These are phyloP conservation scores for Dipodomys spectabilis DNA, from an alignment of 2,113 vertebrate species.

Conservation along the genomic window DNA sequence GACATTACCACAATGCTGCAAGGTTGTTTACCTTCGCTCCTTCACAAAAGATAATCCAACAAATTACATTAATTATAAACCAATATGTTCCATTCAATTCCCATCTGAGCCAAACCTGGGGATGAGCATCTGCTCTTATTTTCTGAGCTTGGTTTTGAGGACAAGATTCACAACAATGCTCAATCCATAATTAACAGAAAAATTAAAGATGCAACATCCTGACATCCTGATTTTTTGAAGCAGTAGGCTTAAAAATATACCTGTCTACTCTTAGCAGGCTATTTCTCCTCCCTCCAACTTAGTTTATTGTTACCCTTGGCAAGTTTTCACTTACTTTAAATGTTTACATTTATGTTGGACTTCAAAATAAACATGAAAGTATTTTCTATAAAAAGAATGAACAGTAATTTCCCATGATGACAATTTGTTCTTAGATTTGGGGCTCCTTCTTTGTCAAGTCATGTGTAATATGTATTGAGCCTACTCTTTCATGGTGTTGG, in stretches of 20 bases:
- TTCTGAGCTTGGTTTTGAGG: slow-evolving; percentile 91
- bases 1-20: slow-evolving; percentile 87
- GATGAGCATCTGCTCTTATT: slow-evolving; percentile 96
- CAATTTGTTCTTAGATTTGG: slow-evolving; percentile 67
- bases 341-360: slow-evolving; percentile 86
- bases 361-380: slow-evolving; percentile 87
- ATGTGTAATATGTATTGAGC: slow-evolving; percentile 81
- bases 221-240: slow-evolving; percentile 87
- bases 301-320: slow-evolving; percentile 86
- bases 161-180: slow-evolving; percentile 93
- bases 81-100: slow-evolving; percentile 97
- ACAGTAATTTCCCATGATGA: slow-evolving; percentile 79
- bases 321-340: slow-evolving; percentile 88
- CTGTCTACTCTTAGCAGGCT: slow-evolving; percentile 82
- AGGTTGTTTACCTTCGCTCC: slow-evolving; percentile 93
- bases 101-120: slow-evolving; percentile 93
- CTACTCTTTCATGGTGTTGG: slow-evolving; percentile 76
- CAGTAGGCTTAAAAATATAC: slow-evolving; percentile 87
- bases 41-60: slow-evolving; percentile 97
- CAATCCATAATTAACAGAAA: slow-evolving; percentile 92
- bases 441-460: slow-evolving; percentile 63
- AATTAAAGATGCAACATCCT: slow-evolving; percentile 92
- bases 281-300: slow-evolving; percentile 78
- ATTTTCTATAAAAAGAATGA: slow-evolving; percentile 83
- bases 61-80: slow-evolving; percentile 99